Evolutionary conservation across 2,888 invertebrate genomes (phyloP), one percentile per base, ranked within the genome.

Genomic region (Drosophila nr. perissopoda): DNA sequence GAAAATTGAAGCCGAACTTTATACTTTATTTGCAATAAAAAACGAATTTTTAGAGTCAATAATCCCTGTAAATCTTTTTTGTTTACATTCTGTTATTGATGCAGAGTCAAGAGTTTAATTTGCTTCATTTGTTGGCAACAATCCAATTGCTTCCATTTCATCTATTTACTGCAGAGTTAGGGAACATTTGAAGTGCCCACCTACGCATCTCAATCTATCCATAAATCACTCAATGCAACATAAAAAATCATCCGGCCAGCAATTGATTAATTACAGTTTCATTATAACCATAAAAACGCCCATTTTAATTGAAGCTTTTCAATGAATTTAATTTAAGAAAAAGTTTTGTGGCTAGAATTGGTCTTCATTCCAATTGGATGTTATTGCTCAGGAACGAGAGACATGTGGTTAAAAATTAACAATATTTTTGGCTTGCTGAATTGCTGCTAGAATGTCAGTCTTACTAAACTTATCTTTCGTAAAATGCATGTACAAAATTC

Each of bases 211-310:
- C 5, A 52, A 56, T 51, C n/a, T 13, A 34, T 54, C 65, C 38
- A 73, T 67, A 71, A 71, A 73, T 73, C 59, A 73, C 62, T 67
- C 51, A 72, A 65, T 40, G 42, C 62, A 56, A 29, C 67, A 64
- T 61, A 33, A 68, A 68, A 60, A 56, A 27, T 58, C 51, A 49
- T 53, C 56, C 29, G 31, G 56, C 54, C 33, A 42, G 49, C 69
- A 87, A 82, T 88, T 78, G 76, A 75, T 80, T 75, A 69, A 86
- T 79, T 83, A 69, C 74, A 74, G 57, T 76, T 71, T 76, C 59
- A 79, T 86, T 83, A 76, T 74, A 73, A 33, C 56, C 68, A 45
- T 54, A 53, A 69, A 76, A 75, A 56, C 42, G 27, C 18, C 42
- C 25, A 57, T 42, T 70, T 74, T 49, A 63, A 71, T 68, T 53